phyloP scores from a whole-genome alignment of 2,797 vertebrate species.

The Aotus griseimembra region DNA sequence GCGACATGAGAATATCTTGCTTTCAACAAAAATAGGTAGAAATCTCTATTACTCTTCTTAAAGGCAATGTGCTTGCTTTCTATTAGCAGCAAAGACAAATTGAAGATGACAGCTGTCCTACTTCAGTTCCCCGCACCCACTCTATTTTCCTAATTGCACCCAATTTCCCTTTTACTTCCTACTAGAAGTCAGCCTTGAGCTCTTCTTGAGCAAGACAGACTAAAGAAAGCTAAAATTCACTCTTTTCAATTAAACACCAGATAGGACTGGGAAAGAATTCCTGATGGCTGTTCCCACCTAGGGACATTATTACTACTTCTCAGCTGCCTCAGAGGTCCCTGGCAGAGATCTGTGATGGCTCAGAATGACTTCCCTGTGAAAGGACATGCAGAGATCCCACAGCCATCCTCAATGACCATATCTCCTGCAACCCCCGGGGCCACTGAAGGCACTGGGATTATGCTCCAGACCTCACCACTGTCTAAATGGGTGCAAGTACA shows the following conservation, averaged over 20 bases:
- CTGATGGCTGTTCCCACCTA: not conserved
- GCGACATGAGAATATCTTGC: not conserved
- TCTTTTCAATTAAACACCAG: not conserved
- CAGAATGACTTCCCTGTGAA: not conserved
- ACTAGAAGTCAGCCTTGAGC: not conserved
- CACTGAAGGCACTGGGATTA: not conserved
- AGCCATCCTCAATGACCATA: not conserved
- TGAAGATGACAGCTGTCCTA: not conserved
- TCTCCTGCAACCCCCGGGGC: not conserved
- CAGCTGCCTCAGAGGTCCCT: not conserved
- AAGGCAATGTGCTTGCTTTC: not conserved
- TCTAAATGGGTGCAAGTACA: not conserved
- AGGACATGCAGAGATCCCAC: not conserved
- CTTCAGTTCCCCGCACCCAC: fast-evolving
- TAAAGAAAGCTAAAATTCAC: not conserved
- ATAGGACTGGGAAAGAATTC: not conserved
- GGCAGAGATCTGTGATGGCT: not conserved
- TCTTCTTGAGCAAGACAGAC: not conserved
- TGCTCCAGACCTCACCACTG: not conserved
- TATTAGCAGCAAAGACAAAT: not conserved
- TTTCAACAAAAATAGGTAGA: not conserved
- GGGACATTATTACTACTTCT: not conserved
- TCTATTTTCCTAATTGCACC: not conserved
- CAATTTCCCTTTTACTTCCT: not conserved
- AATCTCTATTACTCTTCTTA: not conserved